Evolutionary conservation across 2,888 invertebrate species (phyloP), one percentile per base, ranked within the genome.

Genomic region (Limnephilus auricula): DNA sequence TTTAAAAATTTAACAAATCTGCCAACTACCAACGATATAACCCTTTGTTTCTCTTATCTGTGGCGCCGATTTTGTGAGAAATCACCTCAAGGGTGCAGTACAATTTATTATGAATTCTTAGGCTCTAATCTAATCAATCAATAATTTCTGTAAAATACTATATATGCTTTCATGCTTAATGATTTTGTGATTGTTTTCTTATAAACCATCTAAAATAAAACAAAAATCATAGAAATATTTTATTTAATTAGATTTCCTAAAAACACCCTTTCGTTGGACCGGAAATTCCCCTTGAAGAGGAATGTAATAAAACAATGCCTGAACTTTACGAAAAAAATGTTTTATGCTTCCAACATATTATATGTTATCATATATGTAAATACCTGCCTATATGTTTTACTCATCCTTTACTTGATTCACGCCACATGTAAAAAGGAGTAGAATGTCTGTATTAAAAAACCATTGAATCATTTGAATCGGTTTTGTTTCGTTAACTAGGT

Each of bases 281-380:
- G 85, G 30, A 85, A 40, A 85, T n/a, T 45, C 37, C 40, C 40
- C 15, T 85, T 30, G n/a, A 30, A 40, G 40, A 34, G 85, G 45
- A 85, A 85, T 85, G 85, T 85, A 85, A 85, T 85, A 85, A 85
- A 85, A 85, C 85, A 85, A 40, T 84, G 37, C 34, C 32, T 40
- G 45, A 85, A 85, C 85, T n/a, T 45, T 45, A 13, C 10, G 85
- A 83, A 85, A 84, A 82, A 85, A 85, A 85, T 85, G 30, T 85
- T 85, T 85, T 85, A 85, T 30, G 85, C 40, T 85, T 45, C 15
- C 45, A 30, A 40, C 85, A 32, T 85, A 40, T 40, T 12, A 5
- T 40, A 40, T 40, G n/a, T n/a, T n/a, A n/a, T n/a, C n/a, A n/a
- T 40, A 40, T 5, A 40, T 12, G 40, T 40, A 12, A 40, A 40